These are phyloP conservation scores for Bactericera cockerelli DNA, from an alignment of 1,140 invertebrate species.

Conservation along the genomic window DNA sequence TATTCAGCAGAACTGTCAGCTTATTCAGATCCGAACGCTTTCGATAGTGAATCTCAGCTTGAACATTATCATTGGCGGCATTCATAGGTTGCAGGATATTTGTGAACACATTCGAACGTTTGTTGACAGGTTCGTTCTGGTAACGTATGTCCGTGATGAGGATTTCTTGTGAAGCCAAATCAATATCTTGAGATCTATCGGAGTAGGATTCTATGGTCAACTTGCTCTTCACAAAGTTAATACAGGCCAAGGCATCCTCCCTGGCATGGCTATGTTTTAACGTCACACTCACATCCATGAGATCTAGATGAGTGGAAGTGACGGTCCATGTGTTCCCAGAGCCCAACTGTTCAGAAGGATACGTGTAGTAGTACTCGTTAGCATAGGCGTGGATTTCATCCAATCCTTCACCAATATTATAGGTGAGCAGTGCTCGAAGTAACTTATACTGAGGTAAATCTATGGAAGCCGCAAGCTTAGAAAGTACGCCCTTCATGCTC, in stretches of 20 bases:
- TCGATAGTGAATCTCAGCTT: slow-evolving; percentile 69
- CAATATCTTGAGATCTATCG: slow-evolving; percentile 78
- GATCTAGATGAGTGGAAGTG: slow-evolving; percentile 62
- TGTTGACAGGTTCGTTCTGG: slow-evolving; percentile 46
- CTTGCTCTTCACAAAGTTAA: slow-evolving; percentile 83
- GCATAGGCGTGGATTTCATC: slow-evolving; percentile 35
- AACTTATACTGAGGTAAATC: slow-evolving; percentile 76
- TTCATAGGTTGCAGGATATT: slow-evolving; percentile 68
- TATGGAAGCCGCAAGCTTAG: slow-evolving; percentile 67
- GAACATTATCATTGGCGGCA: slow-evolving; percentile 33
- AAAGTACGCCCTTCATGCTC: slow-evolving; percentile 66
- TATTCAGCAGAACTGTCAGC: slow-evolving; percentile 84
- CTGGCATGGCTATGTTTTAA: slow-evolving; percentile 33
- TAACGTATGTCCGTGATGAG: slow-evolving; percentile 67
- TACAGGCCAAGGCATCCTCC: slow-evolving; percentile 54
- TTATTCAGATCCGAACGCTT: slow-evolving; percentile 50
- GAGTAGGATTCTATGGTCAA: slow-evolving; percentile 70
- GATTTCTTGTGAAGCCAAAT: slow-evolving; percentile 85
- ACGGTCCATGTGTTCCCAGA: slow-evolving; percentile 45
- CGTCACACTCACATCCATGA: slow-evolving; percentile 73
- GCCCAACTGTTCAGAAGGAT: neutral
- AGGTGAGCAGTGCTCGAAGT: slow-evolving; percentile 69
- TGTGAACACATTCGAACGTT: slow-evolving; percentile 69
- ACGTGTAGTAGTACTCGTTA: slow-evolving; percentile 6
- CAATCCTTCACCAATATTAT: slow-evolving; percentile 83